Percentiles rank a stretch among this genome's conserved stretches.
Evolutionary conservation across 2,113 vertebrate species (phyloP).

Genomic region (Egretta garzetta): DNA sequence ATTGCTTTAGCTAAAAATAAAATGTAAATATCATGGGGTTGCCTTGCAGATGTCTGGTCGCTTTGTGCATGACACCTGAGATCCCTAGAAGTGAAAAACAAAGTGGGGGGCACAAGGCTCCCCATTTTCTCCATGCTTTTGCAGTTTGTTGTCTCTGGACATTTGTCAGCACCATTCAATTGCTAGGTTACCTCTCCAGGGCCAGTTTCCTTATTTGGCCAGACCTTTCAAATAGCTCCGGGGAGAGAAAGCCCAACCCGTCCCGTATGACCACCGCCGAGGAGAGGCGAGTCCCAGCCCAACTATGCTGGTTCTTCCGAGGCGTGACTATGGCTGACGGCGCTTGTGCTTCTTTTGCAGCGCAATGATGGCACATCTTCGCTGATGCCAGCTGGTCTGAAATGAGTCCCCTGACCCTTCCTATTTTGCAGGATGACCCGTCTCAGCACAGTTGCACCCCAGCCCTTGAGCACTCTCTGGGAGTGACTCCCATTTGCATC

Average conservation of each 20-base stretch:
- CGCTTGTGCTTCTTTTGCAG: background rate
- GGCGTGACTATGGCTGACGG: background rate
- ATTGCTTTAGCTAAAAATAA: background rate
- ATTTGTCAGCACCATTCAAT: background rate
- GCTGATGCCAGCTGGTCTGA: background rate
- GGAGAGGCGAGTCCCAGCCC: background rate
- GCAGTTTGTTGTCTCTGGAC: background rate
- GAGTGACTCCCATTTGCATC: conserved; percentile 29
- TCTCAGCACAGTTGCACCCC: background rate
- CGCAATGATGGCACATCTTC: rapidly evolving
- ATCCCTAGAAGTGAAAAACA: background rate
- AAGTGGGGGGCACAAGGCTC: background rate
- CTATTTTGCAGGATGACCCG: background rate
- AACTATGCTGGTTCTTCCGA: background rate
- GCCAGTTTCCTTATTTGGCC: background rate
- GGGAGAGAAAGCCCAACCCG: background rate
- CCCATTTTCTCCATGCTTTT: background rate
- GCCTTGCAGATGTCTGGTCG: background rate
- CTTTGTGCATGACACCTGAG: background rate
- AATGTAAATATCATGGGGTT: background rate
- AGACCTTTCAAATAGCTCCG: background rate
- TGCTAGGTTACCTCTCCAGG: background rate
- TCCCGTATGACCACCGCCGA: background rate
- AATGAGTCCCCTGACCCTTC: background rate
- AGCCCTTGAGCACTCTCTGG: conserved; percentile 35